Evolutionary conservation across 2,888 invertebrate species (phyloP), one percentile per base, ranked within the genome.

Genomic region (Nemoura dubitans): DNA sequence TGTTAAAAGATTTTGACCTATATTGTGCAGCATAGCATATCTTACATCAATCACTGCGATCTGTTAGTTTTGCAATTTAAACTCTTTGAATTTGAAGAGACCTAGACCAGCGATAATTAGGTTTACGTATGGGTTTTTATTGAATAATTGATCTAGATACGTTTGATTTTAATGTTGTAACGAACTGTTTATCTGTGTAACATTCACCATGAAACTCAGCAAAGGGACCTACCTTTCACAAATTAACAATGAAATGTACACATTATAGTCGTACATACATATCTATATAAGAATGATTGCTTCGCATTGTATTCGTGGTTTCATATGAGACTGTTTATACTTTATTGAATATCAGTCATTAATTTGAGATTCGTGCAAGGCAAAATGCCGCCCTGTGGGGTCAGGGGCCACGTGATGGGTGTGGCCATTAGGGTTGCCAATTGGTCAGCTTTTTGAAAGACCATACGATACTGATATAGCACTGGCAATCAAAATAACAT

Each of bases 281-380:
- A 59, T 59, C 59, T 21, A 81, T 30, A 59, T 7, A 84, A 26
- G 84, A 84, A 76, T 84, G 59, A 84, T 84, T 84, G 84, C 14
- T 59, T 59, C 59, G 29, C 26, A 28, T 27, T 78, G 27, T 43
- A 43, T 7, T 83, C 42, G 42, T 84, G 43, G 83, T 83, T 84
- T 76, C 84, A 30, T 28, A 42, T 42, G 26, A 83, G 83, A 78
- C 26, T 30, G 81, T n/a, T 43, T 76, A n/a, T n/a, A n/a, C n/a
- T n/a, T n/a, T n/a, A 84, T 84, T 84, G 84, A 84, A 76, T 83
- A 83, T 84, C 28, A 84, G n/a, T 42, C 83, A 83, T 59, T 83
- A 43, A 83, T 84, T 43, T 84, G 84, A n/a, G 27, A 76, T 43
- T 84, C 84, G 84, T 84, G 84, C 76, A 59, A 26, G 59, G 59